Conservation (phyloP, 2,888 invertebrate genomes). For the Synergus gifuensis region DNA sequence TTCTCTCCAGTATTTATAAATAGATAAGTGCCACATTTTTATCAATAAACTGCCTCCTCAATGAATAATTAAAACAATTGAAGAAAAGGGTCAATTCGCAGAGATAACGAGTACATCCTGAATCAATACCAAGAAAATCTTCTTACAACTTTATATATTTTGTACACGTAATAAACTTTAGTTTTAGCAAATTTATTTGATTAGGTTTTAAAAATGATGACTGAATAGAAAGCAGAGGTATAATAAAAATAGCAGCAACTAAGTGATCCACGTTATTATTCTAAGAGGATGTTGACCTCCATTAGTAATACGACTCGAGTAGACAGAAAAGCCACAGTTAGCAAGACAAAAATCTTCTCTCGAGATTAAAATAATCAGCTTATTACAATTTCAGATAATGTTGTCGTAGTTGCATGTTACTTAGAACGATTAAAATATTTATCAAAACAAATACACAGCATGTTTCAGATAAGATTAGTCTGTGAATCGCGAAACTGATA, state of each 20-base stretch:
- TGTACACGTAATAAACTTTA: too few relatives aligned
- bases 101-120: not conserved
- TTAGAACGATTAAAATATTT: conserved; percentile 7
- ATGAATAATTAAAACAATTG: not conserved
- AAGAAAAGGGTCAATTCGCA: not conserved
- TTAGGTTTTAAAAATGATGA: not conserved
- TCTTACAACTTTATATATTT: not conserved
- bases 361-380: conserved; percentile 26
- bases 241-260: conserved; percentile 18
- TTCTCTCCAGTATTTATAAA: not conserved
- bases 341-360: conserved; percentile 23
- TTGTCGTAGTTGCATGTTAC: conserved; percentile 7
- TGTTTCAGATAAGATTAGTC: conserved; percentile 31
- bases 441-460: conserved; percentile 1
- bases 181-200: too few relatives aligned
- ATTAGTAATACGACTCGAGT: conserved; percentile 23
- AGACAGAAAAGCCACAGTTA: not conserved
- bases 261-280: conserved; percentile 30
- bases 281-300: conserved; percentile 35
- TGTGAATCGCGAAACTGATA: not conserved
- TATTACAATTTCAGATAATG: conserved; percentile 11
- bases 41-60: not conserved
- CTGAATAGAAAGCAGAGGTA: not conserved
- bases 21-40: not conserved
- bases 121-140: not conserved